These are phyloP conservation scores for Tyrophagus putrescentiae DNA, from an alignment of 1,140 invertebrate genomes.

Conservation along the genomic window DNA sequence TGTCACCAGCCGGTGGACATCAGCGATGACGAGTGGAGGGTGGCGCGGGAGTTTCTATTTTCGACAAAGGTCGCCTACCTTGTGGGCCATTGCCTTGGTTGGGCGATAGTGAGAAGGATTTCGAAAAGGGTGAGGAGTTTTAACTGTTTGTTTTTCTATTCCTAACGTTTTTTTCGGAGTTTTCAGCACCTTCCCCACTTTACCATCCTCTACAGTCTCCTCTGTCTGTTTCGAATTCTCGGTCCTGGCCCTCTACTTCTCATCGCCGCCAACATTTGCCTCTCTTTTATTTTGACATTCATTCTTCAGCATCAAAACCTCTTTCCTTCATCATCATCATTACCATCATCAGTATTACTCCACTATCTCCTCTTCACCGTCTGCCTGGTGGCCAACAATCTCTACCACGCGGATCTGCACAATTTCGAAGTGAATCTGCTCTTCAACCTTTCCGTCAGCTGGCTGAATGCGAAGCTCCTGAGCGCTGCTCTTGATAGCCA, in stretches of 20 bases:
- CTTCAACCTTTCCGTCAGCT: slow-evolving; percentile 26
- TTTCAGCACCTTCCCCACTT: background rate
- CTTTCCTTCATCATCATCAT: background rate
- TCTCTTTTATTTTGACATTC: background rate
- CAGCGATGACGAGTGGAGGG: slow-evolving; percentile 2
- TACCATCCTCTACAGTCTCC: background rate
- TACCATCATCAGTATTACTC: background rate
- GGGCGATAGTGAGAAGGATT: background rate
- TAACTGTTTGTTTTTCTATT: background rate
- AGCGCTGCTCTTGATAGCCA: slow-evolving; percentile 26
- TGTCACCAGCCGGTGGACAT: background rate
- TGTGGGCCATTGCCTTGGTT: slow-evolving; percentile 2
- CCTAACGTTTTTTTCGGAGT: background rate
- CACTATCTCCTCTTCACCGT: background rate
- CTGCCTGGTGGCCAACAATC: background rate
- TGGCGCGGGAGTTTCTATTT: background rate
- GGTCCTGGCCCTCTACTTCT: background rate
- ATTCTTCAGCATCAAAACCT: background rate
- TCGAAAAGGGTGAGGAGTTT: background rate
- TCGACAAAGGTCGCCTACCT: background rate
- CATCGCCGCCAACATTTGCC: slow-evolving; percentile 3
- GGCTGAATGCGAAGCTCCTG: slow-evolving; percentile 25
- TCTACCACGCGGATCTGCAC: background rate
- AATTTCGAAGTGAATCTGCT: slow-evolving; percentile 21
- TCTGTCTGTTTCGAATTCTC: background rate